Evolutionary conservation across 1,140 invertebrate genomes (phyloP).

Genomic region (Leptinotarsa defecta): DNA sequence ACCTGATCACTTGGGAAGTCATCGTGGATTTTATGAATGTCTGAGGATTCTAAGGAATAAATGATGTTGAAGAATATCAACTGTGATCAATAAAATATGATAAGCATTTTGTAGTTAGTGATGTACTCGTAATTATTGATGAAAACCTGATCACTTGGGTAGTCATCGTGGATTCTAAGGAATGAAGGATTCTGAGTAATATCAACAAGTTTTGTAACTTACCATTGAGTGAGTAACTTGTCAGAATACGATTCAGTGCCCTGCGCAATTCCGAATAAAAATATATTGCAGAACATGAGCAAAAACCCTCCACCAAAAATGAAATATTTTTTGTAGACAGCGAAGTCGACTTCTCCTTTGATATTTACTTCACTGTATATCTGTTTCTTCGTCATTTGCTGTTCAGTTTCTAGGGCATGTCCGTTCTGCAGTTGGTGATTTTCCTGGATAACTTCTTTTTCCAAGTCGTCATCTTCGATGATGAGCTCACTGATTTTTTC

Average conservation of each 20-base stretch:
- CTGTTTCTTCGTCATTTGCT: conserved; percentile 21
- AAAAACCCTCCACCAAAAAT: conserved; percentile 44
- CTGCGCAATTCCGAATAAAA: conserved; percentile 35
- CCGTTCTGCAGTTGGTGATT: conserved; percentile 20
- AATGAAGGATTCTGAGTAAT: too few species aligned
- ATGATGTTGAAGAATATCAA: too few species aligned
- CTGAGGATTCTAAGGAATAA: too few species aligned
- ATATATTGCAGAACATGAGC: conserved; percentile 25
- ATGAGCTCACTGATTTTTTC: conserved; percentile 34
- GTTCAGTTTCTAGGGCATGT: conserved; percentile 13
- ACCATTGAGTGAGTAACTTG: conserved; percentile 45
- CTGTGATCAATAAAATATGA: too few species aligned
- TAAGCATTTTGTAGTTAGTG: too few species aligned
- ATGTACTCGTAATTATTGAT: too few species aligned
- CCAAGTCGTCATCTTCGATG: conserved; percentile 33
- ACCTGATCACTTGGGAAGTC: too few species aligned
- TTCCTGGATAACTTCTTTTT: conserved; percentile 34
- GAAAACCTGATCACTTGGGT: too few species aligned
- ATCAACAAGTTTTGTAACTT: conserved; percentile 14
- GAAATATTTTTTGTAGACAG: conserved; percentile 43
- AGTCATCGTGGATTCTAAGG: too few species aligned
- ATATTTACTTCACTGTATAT: conserved; percentile 45
- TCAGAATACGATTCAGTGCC: conserved; percentile 39
- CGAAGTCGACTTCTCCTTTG: conserved; percentile 41
- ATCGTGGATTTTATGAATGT: too few species aligned